phyloP scores from a whole-genome alignment of 1,140 invertebrate species.

The Trinorchestia longiramus region DNA sequence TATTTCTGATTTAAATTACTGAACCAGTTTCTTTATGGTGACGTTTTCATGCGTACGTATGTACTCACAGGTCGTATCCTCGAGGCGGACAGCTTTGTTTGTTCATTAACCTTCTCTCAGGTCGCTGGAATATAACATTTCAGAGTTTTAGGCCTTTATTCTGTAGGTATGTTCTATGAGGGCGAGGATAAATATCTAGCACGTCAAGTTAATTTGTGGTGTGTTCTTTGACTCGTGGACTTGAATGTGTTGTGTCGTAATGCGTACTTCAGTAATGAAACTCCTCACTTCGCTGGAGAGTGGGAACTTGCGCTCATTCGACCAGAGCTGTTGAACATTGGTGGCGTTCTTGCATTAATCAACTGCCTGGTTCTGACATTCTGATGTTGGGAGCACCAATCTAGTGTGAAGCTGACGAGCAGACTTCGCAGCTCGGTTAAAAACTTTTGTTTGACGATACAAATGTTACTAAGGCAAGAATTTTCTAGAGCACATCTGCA shows the following conservation, averaged over 20 bases:
- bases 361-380: neutral
- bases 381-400: neutral
- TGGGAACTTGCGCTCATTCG: too few species aligned
- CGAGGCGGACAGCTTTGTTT: neutral
- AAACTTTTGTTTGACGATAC: neutral
- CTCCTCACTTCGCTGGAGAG: neutral
- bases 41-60: neutral
- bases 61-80: neutral
- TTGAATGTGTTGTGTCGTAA: too few species aligned
- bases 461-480: neutral
- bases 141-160: too few species aligned
- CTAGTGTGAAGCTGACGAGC: neutral
- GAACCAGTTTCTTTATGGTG: neutral
- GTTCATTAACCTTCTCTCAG: neutral
- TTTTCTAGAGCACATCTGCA: neutral
- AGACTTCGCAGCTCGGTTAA: neutral
- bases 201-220: too few species aligned
- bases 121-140: too few species aligned
- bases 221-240: too few species aligned
- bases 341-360: neutral
- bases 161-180: too few species aligned
- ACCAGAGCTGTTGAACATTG: too few species aligned
- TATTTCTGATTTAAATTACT: neutral
- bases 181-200: too few species aligned
- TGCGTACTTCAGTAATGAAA: too few species aligned